phyloP scores from a whole-genome alignment of 2,797 vertebrate species.

The Cryptoprocta ferox region DNA sequence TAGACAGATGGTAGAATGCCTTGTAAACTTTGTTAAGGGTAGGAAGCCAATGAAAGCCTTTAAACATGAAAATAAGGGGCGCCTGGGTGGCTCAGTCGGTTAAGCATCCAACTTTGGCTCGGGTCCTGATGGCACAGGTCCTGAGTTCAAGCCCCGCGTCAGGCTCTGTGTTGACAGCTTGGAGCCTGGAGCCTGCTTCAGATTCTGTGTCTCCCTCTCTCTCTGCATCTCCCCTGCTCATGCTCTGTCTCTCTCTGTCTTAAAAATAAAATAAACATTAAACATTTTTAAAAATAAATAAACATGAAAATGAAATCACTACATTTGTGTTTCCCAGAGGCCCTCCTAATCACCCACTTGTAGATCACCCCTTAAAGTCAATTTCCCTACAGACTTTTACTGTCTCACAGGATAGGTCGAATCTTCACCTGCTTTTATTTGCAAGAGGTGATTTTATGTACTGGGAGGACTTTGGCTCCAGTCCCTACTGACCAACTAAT shows the following conservation, averaged over 20 bases:
- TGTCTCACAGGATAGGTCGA: neutral
- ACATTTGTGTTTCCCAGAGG: neutral
- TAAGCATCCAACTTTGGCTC: too few species aligned
- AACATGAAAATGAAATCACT: neutral
- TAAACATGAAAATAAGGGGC: neutral
- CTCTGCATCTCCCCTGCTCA: too few species aligned
- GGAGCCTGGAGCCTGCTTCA: too few species aligned
- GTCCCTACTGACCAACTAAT: neutral
- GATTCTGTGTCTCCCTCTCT: too few species aligned
- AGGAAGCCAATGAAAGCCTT: neutral
- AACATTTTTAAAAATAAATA: neutral
- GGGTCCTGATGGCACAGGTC: too few species aligned
- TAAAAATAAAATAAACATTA: too few species aligned
- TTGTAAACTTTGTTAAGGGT: neutral
- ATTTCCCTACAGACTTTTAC: neutral
- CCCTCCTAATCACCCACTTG: neutral
- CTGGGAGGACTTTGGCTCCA: neutral
- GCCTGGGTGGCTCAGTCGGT: too few species aligned
- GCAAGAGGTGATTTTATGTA: neutral
- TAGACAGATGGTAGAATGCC: neutral
- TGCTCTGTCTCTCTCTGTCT: too few species aligned
- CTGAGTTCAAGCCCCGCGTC: too few species aligned
- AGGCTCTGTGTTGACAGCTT: too few species aligned
- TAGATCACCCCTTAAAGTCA: neutral
- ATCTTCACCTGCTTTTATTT: neutral